A percentile compares a stretch with the other conserved stretches of the same genome.
These are phyloP conservation scores for Craseonycteris thonglongyai DNA, from an alignment of 2,113 vertebrate genomes.

Conservation along the genomic window DNA sequence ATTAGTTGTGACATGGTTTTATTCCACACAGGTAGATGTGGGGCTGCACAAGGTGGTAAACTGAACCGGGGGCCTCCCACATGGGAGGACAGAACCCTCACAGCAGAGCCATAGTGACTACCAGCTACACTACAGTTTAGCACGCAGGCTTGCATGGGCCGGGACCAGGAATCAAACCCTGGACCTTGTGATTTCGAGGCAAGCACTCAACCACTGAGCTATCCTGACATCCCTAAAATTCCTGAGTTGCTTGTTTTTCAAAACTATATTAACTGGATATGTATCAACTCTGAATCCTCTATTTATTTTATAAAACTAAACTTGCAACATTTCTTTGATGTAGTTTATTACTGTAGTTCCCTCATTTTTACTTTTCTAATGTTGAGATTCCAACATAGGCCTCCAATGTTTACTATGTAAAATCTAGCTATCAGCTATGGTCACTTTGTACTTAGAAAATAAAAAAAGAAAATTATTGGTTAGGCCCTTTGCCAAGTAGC, in stretches of 20 bases:
- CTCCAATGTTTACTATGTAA: neutral
- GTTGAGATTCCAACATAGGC: neutral
- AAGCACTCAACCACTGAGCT: no score
- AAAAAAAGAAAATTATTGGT: neutral
- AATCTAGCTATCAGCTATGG: neutral
- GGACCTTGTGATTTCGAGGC: no score
- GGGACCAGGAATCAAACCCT: no score
- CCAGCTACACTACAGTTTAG: no score
- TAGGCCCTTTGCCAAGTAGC: neutral
- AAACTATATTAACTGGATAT: neutral
- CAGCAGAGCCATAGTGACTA: no score
- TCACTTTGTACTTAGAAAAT: neutral
- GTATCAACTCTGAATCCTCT: neutral
- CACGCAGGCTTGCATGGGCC: no score
- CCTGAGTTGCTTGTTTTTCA: neutral
- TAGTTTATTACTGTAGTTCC: neutral
- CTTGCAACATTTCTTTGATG: neutral
- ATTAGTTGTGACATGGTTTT: no score
- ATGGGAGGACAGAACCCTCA: no score
- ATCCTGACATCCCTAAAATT: no score
- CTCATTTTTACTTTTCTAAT: neutral
- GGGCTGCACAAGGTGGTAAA: no score
- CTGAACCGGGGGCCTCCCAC: no score
- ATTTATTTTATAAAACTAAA: neutral
- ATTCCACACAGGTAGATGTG: no score